phyloP scores from a whole-genome alignment of 2,797 vertebrate species.

The Okamejei kenojei region DNA sequence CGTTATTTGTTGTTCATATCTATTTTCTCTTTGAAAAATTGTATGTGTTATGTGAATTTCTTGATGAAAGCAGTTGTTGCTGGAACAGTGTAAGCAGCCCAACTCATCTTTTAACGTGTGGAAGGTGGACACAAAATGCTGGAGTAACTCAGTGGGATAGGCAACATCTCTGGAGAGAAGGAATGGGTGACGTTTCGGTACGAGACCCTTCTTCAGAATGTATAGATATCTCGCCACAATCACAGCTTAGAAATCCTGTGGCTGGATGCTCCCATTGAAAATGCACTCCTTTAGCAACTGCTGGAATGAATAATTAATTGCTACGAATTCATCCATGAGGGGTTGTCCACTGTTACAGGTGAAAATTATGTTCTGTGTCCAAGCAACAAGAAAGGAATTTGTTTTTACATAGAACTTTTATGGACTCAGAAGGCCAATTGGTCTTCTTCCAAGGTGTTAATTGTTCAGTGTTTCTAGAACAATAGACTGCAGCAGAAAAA shows the following conservation, averaged over 20 bases:
- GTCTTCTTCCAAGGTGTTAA: too few species aligned
- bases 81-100: neutral
- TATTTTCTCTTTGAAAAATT: neutral
- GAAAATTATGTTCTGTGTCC: neutral
- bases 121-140: too few species aligned
- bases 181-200: too few species aligned
- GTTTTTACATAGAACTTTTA: too few species aligned
- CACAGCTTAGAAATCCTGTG: neutral
- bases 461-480: too few species aligned
- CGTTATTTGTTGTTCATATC: neutral
- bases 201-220: neutral
- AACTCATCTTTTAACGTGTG: neutral
- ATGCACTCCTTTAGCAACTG: too few species aligned
- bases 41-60: neutral
- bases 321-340: neutral
- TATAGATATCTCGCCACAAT: neutral
- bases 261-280: neutral
- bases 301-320: neutral
- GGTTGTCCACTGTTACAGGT: neutral
- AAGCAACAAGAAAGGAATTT: neutral
- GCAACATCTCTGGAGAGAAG: too few species aligned
- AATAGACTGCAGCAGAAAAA: neutral
- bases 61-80: neutral
- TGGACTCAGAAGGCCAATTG: too few species aligned
- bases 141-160: too few species aligned